phyloP scores from a whole-genome alignment of 2,888 invertebrate species.

The Cosmorhoe ocellata region DNA sequence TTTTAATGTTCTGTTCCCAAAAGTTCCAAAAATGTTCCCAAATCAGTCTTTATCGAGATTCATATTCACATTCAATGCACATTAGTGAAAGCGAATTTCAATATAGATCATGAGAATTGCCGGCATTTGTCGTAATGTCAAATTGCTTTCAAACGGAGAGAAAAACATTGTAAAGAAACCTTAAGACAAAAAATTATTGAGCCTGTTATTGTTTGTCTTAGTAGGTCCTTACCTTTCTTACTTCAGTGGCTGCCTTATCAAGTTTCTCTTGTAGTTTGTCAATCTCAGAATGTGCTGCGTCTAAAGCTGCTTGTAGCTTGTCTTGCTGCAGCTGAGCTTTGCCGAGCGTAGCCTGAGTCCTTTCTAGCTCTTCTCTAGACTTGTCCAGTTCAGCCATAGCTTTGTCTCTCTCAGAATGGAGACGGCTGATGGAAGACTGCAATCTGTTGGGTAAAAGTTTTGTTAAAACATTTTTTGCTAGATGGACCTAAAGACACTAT shows the following conservation, averaged over 20 bases:
- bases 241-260: constrained; percentile 91
- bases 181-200: no score
- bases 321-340: constrained; percentile 96
- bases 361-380: constrained; percentile 92
- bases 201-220: not conserved
- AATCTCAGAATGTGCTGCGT: constrained; percentile 94
- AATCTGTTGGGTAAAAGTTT: constrained; percentile 74
- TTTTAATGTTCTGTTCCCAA: no score
- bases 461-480: not conserved
- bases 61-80: no score
- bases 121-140: no score
- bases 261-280: constrained; percentile 94
- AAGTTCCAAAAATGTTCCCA: no score
- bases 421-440: constrained; percentile 90
- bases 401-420: constrained; percentile 94
- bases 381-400: constrained; percentile 93
- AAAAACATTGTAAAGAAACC: no score
- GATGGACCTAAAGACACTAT: not conserved
- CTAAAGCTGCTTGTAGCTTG: constrained; percentile 93
- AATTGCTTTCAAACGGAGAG: not conserved
- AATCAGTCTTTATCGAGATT: no score
- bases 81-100: no score
- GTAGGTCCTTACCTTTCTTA: constrained; percentile 86
- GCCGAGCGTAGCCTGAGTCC: constrained; percentile 93
- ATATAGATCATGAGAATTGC: no score